These are phyloP conservation scores for Parambassis ranga DNA, from an alignment of 2,797 vertebrate genomes.

Conservation along the genomic window DNA sequence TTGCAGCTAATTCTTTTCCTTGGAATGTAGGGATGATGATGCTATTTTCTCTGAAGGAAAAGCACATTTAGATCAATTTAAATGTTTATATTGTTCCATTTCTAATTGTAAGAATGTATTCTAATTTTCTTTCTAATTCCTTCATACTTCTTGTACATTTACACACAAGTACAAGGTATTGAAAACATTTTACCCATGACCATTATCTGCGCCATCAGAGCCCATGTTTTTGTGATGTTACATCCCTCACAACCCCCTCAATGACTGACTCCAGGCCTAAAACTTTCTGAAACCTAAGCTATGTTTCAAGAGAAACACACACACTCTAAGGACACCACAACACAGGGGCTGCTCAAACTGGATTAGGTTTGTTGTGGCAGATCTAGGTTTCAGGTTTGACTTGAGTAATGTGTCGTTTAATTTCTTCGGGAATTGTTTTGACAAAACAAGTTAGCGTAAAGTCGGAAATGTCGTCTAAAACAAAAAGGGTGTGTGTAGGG, in stretches of 20 bases:
- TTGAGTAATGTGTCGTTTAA: slow-evolving; percentile 81
- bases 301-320: slow-evolving; percentile 61
- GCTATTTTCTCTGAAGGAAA: slow-evolving; percentile 1
- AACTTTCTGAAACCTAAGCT: slow-evolving; percentile 75
- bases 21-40: slow-evolving; percentile 42
- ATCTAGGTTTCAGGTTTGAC: slow-evolving; percentile 79
- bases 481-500: slow-evolving; percentile 71
- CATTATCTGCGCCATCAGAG: slow-evolving; percentile 51
- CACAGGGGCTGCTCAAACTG: slow-evolving; percentile 73
- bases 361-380: slow-evolving; percentile 80
- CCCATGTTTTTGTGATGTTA: slow-evolving; percentile 45
- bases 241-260: not conserved
- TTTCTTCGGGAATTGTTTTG: slow-evolving; percentile 86
- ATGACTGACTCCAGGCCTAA: slow-evolving; percentile 69
- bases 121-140: slow-evolving; percentile 24
- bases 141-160: slow-evolving; percentile 10
- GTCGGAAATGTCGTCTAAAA: slow-evolving; percentile 77
- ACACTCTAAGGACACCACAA: slow-evolving; percentile 70
- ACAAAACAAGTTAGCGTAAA: slow-evolving; percentile 86
- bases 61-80: no score
- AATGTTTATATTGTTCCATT: slow-evolving; percentile 20
- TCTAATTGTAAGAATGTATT: no score
- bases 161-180: slow-evolving; percentile 29
- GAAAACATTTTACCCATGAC: slow-evolving; percentile 15
- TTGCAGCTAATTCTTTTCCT: slow-evolving; percentile 62